Conservation (phyloP, 2,113 vertebrate species). For the Hydrolagus affinis region DNA sequence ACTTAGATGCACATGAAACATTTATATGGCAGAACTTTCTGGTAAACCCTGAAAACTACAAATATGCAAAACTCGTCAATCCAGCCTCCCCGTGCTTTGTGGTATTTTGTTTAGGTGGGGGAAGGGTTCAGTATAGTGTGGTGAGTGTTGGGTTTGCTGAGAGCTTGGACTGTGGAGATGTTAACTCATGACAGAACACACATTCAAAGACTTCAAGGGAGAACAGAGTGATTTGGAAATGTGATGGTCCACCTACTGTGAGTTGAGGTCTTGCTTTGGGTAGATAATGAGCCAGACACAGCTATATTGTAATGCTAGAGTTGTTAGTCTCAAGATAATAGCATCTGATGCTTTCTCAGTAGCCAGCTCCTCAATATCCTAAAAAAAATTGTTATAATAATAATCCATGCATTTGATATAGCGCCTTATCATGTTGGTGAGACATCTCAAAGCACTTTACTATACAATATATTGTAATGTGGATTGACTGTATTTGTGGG, state of each 20-base stretch:
- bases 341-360: constrained; percentile 60
- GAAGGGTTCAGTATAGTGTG: background rate
- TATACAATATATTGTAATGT: too few relatives aligned
- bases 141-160: too few relatives aligned
- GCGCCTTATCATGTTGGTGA: background rate
- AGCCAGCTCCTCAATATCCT: constrained; percentile 69
- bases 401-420: background rate
- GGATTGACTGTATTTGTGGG: too few relatives aligned
- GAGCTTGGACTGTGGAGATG: too few relatives aligned
- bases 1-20: too few relatives aligned
- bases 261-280: constrained; percentile 53
- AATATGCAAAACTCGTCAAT: background rate
- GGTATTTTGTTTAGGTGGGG: background rate
- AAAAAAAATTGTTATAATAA: constrained; percentile 2
- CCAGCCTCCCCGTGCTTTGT: background rate
- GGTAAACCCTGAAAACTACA: too few relatives aligned
- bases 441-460: too few relatives aligned
- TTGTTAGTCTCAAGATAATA: constrained; percentile 66
- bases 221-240: too few relatives aligned
- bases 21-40: too few relatives aligned
- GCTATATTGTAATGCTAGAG: constrained; percentile 78
- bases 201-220: too few relatives aligned
- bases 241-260: constrained; percentile 49
- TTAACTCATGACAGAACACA: too few relatives aligned
- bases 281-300: constrained; percentile 80